Evolutionary conservation across 2,888 invertebrate genomes (phyloP), one percentile per base, ranked within the genome.

Genomic region (Hypercompe scribonia): DNA sequence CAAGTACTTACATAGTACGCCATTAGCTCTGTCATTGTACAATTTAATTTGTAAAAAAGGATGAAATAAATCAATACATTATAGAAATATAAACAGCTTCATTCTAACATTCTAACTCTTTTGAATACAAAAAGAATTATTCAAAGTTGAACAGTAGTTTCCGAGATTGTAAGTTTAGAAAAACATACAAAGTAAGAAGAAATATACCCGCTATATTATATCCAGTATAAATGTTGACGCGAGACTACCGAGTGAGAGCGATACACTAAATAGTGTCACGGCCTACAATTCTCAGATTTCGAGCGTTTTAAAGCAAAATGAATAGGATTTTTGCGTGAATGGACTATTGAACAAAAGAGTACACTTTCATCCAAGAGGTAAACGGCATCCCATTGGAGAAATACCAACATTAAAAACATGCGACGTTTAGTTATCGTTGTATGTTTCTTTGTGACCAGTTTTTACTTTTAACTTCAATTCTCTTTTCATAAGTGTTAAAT

Each of bases 251-350:
- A 31, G 18, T 61, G 36, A 64, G 24, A 21, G 36, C 64, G 10
- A 65, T 36, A 36, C 64, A 65, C 24, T 24, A 65, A 65, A 65
- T 36, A 36, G 58, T 65, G 64, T 65, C 36, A 65, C 63, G 63
- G 34, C 8, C 21, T 34, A 58, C 61, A 31, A 61, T 61, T 7
- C 7, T 65, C 11, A 65, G 11, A 34, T 36, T 36, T n/a, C 64
- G 24, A 36, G 13, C 64, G n/a, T 65, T 36, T 36, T 36, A 36
- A 65, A 34, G 24, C 64, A 65, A 36, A 65, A 65, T 65, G 64
- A 65, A 64, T 34, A 21, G 10, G 2, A 24, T 36, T 64, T 34
- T 36, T 65, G 64, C n/a, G n/a, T 65, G 64, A 65, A 65, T 36
- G 36, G 64, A 65, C 34, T n/a, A 34, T 21, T 34, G 64, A 65